phyloP scores from a whole-genome alignment of 1,140 invertebrate species.

The Aricia agestis region DNA sequence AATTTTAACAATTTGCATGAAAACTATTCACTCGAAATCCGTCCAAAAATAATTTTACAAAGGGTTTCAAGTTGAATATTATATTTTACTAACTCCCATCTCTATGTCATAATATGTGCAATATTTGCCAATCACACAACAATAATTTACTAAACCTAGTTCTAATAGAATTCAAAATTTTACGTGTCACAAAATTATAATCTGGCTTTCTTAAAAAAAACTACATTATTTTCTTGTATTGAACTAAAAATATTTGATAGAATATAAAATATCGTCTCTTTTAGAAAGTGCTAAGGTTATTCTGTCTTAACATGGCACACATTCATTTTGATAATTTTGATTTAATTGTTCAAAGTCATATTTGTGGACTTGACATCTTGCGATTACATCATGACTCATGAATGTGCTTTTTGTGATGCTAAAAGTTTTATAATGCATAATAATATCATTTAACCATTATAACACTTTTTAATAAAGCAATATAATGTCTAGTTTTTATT shows the following conservation, averaged over 20 bases:
- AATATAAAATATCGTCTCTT: background rate
- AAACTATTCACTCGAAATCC: constrained; percentile 1
- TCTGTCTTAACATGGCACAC: constrained; percentile 1
- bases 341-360: background rate
- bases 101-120: background rate
- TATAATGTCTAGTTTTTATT: background rate
- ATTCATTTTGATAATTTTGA: background rate
- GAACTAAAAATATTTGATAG: background rate
- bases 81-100: background rate
- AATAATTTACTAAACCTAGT: too few species aligned
- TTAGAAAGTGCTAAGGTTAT: background rate
- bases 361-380: too few species aligned
- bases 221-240: background rate
- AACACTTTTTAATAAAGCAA: constrained; percentile 29
- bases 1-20: background rate
- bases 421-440: background rate
- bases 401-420: background rate
- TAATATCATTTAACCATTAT: constrained; percentile 20
- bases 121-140: background rate
- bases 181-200: too few species aligned
- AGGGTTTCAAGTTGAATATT: background rate
- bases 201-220: too few species aligned
- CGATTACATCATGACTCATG: background rate
- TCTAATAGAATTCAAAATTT: too few species aligned
- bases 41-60: background rate